phyloP scores from a whole-genome alignment of 2,888 invertebrate species.

The Mystacides longicornis region DNA sequence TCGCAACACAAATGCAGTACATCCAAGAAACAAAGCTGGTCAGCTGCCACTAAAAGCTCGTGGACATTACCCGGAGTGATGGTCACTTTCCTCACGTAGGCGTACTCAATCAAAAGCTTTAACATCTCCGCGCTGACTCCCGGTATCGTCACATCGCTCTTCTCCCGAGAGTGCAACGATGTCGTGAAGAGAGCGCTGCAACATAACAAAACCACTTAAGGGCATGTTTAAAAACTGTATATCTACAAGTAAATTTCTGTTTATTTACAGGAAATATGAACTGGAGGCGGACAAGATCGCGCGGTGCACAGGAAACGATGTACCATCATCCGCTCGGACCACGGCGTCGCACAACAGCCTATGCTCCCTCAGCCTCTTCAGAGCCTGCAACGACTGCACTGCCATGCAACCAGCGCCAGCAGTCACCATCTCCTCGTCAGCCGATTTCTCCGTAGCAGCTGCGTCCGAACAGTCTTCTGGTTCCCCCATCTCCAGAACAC shows the following conservation, averaged over 20 bases:
- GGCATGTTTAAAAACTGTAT: not conserved
- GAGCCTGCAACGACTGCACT: constrained; percentile 74
- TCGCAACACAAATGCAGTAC: constrained; percentile 75
- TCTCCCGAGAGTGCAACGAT: constrained; percentile 59
- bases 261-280: constrained; percentile 76
- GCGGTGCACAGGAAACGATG: constrained; percentile 76
- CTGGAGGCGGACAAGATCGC: constrained; percentile 83
- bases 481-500: constrained; percentile 6
- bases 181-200: constrained; percentile 76
- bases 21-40: constrained; percentile 80
- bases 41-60: constrained; percentile 74
- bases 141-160: constrained; percentile 65
- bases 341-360: constrained; percentile 84
- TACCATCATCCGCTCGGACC: constrained; percentile 73
- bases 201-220: not conserved
- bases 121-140: constrained; percentile 73
- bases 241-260: not conserved
- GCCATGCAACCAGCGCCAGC: constrained; percentile 63
- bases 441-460: constrained; percentile 2
- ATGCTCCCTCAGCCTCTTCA: constrained; percentile 75
- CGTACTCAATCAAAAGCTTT: constrained; percentile 72
- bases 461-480: constrained; percentile 3
- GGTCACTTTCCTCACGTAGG: constrained; percentile 72
- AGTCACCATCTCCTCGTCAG: constrained; percentile 7
- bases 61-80: constrained; percentile 74